Base-by-base conservation (phyloP, 2,113 vertebrate species). In the Neotragus moschatus region DNA sequence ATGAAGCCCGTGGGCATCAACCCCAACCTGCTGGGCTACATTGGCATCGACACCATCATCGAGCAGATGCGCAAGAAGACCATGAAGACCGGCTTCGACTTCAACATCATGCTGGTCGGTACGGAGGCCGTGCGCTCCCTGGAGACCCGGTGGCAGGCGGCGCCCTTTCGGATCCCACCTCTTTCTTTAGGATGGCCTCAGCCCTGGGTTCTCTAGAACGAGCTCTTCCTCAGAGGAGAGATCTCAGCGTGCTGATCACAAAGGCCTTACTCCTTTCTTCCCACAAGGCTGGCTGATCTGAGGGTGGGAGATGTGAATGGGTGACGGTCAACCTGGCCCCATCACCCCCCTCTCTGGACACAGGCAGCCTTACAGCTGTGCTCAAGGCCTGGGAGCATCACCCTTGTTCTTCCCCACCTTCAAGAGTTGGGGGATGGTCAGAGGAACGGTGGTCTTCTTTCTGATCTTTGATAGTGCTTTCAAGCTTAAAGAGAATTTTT, bases 31-130 rank as follows among this genome's bases (percentile, higher is more conserved):
- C 98, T 99, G 98, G 99, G 99, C 53, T 99, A 99, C 98, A 99
- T 99, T 0, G 99, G 99, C 19, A 99, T 99, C 0, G 99, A 99
- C 98, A 99, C 99, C 97, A 99, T 99, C 98, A 99, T 99, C 1
- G 99, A 99, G 97, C 99, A 99, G 98, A 99, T 99, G 99, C 99
- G 99, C 88, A 99, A 99, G 99, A 99, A 99, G 98, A 99, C 99
- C 58, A 99, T 99, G 99, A 99, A 99, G 99, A 99, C 99, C 0
- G 99, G 99, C n/a, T 99, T 99, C 0, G 99, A 99, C 98, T 99
- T 99, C 98, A 99, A 99, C 98, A 99, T 99, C 98, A 99, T 99
- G 99, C 99, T 99, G 66, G 99, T 99, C 23, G 99, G 99, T 99
- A 98, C 21, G 98, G 56, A 28, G 87, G 90, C 33, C 1, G 1